Evolutionary conservation across 1,140 invertebrate species (phyloP).

Genomic region (Ditylenchus dipsaci): DNA sequence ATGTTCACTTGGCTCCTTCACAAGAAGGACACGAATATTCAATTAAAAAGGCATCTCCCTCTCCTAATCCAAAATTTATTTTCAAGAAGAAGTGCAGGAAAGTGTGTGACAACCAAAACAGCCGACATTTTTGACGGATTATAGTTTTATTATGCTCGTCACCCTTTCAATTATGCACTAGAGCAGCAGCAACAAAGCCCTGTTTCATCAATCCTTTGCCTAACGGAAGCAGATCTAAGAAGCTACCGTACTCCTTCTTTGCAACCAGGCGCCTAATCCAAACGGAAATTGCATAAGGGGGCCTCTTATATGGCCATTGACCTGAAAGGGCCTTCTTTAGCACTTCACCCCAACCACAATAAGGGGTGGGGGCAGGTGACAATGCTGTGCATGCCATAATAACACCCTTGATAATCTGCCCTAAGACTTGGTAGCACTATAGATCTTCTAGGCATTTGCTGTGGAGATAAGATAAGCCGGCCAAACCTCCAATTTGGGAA

Average conservation of each 20-base stretch:
- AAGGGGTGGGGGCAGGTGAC: too few relatives aligned
- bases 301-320: not conserved
- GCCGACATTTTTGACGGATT: slow-evolving; percentile 2
- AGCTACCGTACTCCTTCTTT: not conserved
- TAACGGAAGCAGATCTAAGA: not conserved
- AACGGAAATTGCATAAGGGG: slow-evolving; percentile 2
- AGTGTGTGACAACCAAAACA: not conserved
- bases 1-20: too few relatives aligned
- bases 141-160: not conserved
- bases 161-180: not conserved
- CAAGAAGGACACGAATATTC: not conserved
- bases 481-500: too few relatives aligned
- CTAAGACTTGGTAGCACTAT: too few relatives aligned
- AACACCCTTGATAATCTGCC: too few relatives aligned
- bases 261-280: not conserved
- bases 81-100: too few relatives aligned
- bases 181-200: not conserved
- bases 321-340: too few relatives aligned
- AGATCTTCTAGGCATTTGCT: too few relatives aligned
- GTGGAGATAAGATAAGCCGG: too few relatives aligned
- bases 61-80: too few relatives aligned
- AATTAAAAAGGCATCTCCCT: not conserved
- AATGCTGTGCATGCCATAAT: too few relatives aligned
- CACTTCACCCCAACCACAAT: too few relatives aligned
- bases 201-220: not conserved